A percentile compares a stretch with the other conserved stretches of the same genome.
Conservation (phyloP, 2,797 vertebrate species). For the Helarctos malayanus region DNA sequence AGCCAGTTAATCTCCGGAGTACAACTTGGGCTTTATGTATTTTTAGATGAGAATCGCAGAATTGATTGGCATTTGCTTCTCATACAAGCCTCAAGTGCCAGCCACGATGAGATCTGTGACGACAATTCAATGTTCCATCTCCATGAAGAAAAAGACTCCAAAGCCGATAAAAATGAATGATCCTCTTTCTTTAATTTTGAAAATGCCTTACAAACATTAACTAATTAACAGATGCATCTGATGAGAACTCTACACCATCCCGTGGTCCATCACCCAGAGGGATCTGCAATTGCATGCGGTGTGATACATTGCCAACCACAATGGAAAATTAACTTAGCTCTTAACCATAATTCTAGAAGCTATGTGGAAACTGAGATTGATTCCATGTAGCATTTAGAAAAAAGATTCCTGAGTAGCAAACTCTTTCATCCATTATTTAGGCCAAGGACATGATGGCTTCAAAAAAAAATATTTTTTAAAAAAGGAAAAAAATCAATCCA, state of each 20-base stretch:
- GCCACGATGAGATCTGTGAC: neutral
- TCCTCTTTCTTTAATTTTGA: conserved; percentile 62
- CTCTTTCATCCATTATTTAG: neutral
- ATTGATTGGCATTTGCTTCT: conserved; percentile 41
- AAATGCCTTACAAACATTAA: conserved; percentile 51
- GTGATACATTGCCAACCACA: neutral
- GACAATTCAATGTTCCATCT: neutral
- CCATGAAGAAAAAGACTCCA: neutral
- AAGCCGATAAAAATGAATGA: conserved; percentile 13
- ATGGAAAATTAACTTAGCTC: neutral
- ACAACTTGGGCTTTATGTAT: conserved; percentile 44
- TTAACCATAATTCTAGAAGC: conserved; percentile 32
- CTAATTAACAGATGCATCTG: conserved; percentile 10
- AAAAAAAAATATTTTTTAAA: neutral
- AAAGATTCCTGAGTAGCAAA: neutral
- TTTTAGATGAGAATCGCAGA: conserved; percentile 52
- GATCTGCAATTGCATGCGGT: neutral
- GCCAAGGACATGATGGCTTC: neutral
- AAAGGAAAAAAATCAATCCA: neutral
- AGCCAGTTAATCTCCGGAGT: conserved; percentile 1
- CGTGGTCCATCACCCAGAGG: neutral
- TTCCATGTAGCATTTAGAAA: conserved; percentile 7
- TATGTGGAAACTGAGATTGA: neutral
- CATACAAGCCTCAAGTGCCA: conserved; percentile 22
- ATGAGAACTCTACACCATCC: neutral